These are phyloP conservation scores for Erebia aethiops DNA, from an alignment of 2,888 invertebrate genomes.

Conservation along the genomic window DNA sequence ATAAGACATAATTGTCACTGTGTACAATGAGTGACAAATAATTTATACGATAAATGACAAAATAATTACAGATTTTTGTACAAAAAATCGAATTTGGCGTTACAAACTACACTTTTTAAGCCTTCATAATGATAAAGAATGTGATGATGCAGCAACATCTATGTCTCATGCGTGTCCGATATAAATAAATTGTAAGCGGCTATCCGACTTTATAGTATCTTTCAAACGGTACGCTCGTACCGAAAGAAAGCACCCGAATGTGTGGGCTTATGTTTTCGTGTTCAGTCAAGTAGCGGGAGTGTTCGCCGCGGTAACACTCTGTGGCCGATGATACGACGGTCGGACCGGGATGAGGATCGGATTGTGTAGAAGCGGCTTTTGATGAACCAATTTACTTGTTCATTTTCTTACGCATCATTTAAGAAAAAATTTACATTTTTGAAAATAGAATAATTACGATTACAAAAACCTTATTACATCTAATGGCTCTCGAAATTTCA, in stretches of 20 bases:
- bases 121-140: background rate
- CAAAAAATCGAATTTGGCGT: background rate
- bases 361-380: background rate
- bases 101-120: background rate
- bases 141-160: background rate
- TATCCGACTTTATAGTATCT: constrained; percentile 19
- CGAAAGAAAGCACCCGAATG: constrained; percentile 33
- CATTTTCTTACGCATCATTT: background rate
- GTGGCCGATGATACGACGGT: constrained; percentile 30
- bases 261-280: constrained; percentile 37
- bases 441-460: background rate
- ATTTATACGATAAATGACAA: background rate
- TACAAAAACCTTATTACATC: too few species aligned
- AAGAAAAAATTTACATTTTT: background rate
- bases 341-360: constrained; percentile 30
- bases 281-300: constrained; percentile 47
- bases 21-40: background rate
- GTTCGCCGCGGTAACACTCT: constrained; percentile 39
- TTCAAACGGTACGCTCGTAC: constrained; percentile 35
- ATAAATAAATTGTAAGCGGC: constrained; percentile 19
- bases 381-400: background rate
- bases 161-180: constrained; percentile 11
- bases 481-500: background rate
- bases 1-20: constrained; percentile 2
- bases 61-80: background rate